Conservation (phyloP, 2,888 invertebrate species). For the Sisyra terminalis region DNA sequence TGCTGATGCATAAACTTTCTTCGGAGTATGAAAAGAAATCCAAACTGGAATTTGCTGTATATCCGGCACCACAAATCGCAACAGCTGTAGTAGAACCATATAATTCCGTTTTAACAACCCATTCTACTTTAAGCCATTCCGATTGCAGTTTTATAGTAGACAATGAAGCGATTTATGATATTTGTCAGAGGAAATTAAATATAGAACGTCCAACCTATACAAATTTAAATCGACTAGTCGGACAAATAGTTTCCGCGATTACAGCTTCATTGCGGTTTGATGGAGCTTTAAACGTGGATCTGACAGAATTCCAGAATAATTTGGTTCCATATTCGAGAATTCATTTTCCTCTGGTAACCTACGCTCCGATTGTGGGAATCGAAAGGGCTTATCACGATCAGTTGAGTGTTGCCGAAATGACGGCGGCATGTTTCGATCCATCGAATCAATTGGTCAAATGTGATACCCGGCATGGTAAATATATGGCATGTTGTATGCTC, state of each 20-base stretch:
- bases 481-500: conserved; percentile 4
- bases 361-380: background rate
- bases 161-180: conserved; percentile 3
- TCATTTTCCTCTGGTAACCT: conserved; percentile 1
- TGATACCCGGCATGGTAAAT: conserved; percentile 1
- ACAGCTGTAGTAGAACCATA: conserved; percentile 3
- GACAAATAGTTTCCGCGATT: conserved; percentile 1
- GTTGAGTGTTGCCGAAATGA: background rate
- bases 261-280: conserved; percentile 1
- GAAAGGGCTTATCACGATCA: background rate
- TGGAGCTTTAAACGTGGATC: background rate
- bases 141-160: conserved; percentile 4
- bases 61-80: background rate
- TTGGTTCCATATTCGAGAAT: background rate
- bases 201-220: background rate
- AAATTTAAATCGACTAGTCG: conserved; percentile 2
- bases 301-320: conserved; percentile 4
- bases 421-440: background rate
- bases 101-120: background rate
- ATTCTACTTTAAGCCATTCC: background rate
- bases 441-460: conserved; percentile 1
- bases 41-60: conserved; percentile 2
- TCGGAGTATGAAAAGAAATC: conserved; percentile 1
- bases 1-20: conserved; percentile 1
- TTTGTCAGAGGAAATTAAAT: conserved; percentile 1